Conservation (phyloP, 2,113 vertebrate genomes). For the Chaetops frenatus region DNA sequence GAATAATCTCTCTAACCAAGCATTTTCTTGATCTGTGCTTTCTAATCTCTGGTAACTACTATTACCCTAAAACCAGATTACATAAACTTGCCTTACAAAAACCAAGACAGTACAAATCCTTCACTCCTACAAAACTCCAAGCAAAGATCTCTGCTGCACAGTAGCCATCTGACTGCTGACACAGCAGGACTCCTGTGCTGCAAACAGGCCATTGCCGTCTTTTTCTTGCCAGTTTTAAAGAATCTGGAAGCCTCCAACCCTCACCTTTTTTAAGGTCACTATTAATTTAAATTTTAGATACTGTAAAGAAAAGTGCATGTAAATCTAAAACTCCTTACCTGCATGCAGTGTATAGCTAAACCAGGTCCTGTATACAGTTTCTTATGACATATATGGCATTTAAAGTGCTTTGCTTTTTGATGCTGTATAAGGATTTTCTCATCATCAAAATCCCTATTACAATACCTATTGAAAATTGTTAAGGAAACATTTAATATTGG, state of each 20-base stretch:
- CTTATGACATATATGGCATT: constrained; percentile 99
- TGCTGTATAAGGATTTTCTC: constrained; percentile 99
- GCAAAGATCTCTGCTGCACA: neutral
- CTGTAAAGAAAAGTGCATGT: neutral
- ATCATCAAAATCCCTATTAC: constrained; percentile 98
- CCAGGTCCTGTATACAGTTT: constrained; percentile 97
- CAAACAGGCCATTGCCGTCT: neutral
- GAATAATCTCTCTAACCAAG: neutral
- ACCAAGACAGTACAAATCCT: neutral
- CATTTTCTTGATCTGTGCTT: neutral
- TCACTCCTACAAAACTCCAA: neutral
- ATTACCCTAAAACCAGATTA: neutral
- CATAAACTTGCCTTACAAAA: neutral
- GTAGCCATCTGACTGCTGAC: neutral
- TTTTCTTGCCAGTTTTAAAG: neutral
- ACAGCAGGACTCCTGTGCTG: neutral
- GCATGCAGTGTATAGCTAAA: constrained; percentile 98
- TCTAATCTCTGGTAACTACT: neutral
- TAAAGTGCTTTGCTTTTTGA: constrained; percentile 99
- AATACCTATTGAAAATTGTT: constrained; percentile 85
- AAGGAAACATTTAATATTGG: constrained; percentile 58
- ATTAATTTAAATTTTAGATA: neutral
- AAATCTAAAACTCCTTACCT: constrained; percentile 74
- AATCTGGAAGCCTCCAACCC: neutral
- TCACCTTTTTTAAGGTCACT: neutral